Percentiles rank a stretch among this genome's conserved stretches.
phyloP scores from a whole-genome alignment of 2,888 invertebrate genomes.

The Serrognathus titanus region DNA sequence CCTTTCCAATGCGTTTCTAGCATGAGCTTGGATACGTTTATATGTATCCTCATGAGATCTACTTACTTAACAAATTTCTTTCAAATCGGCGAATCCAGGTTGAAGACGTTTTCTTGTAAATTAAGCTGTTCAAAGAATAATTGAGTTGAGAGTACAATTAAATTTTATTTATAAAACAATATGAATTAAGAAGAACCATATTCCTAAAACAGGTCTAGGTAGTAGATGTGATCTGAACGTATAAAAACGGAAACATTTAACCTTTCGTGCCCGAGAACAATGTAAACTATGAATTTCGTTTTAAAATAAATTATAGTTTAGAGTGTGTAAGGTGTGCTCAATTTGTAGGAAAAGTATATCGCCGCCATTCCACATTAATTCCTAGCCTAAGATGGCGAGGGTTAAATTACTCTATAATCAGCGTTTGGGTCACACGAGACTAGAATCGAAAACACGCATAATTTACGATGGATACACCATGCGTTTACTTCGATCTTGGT shows the following conservation, averaged over 20 bases:
- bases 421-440: constrained; percentile 21
- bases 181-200: too few relatives aligned
- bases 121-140: too few relatives aligned
- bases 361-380: constrained; percentile 17
- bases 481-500: constrained; percentile 16
- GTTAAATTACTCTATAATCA: constrained; percentile 21
- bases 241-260: constrained; percentile 8
- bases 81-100: too few relatives aligned
- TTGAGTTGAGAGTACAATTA: too few relatives aligned
- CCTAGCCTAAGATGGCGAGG: constrained; percentile 24
- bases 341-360: constrained; percentile 14
- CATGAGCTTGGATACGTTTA: too few relatives aligned
- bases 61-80: too few relatives aligned
- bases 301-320: constrained; percentile 10
- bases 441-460: constrained; percentile 14
- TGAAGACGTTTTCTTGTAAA: too few relatives aligned
- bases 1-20: too few relatives aligned
- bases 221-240: background rate
- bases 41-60: too few relatives aligned
- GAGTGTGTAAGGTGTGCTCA: constrained; percentile 7
- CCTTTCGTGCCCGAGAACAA: constrained; percentile 10
- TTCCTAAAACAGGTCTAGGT: too few relatives aligned
- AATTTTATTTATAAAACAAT: too few relatives aligned
- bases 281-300: constrained; percentile 1
- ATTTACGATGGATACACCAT: constrained; percentile 14